Base-by-base conservation (phyloP, 2,797 vertebrate genomes). In the Bovichtus variegatus region DNA sequence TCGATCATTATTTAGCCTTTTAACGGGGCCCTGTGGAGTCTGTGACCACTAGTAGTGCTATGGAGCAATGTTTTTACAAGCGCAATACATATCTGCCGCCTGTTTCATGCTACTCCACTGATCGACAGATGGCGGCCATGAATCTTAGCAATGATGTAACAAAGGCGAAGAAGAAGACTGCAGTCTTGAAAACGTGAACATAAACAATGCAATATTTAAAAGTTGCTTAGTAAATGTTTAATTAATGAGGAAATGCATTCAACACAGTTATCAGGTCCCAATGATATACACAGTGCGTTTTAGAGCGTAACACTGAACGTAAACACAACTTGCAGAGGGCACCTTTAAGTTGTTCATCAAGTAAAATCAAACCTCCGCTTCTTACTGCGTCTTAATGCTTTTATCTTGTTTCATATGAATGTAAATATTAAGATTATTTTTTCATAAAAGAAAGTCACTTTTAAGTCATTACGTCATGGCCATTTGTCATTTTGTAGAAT, bases 1-100 rank as follows among this genome's bases (percentile, higher is more conserved):
- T 12, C 36, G 31, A 71, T 62, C 9, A 21, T 29, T 63, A 18
- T 70, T 6, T 25, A 61, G 25, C 34, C 13, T 54, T 76, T 69
- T 31, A 40, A 75, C 40, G 31, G 3, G 7, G 13, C 12, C 36
- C 18, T 43, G n/a, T 29, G 21, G 6, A 34, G 31, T 27, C 27
- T 43, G 0, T 44, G 31, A 34, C 31, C 18, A 51, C 29, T 25
- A 18, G 27, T 12, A 41, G 43, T 18, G 15, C 23, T 31, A 9
- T 13, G 12, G 31, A 36, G 21, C 21, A 58, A 16, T 55, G 31
- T 7, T 47, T 62, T 55, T 29, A 40, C 46, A 54, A 43, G 31
- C 10, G 1, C 8, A n/a, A 46, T 29, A 21, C 25, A 21, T 7
- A 18, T 46, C 25, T n/a, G 15, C 31, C 1, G 1, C 12, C 10